Percentiles rank a stretch among this genome's conserved stretches.
Evolutionary conservation across 2,888 invertebrate genomes (phyloP).

Genomic region (Ommatoiulus sabulosus): DNA sequence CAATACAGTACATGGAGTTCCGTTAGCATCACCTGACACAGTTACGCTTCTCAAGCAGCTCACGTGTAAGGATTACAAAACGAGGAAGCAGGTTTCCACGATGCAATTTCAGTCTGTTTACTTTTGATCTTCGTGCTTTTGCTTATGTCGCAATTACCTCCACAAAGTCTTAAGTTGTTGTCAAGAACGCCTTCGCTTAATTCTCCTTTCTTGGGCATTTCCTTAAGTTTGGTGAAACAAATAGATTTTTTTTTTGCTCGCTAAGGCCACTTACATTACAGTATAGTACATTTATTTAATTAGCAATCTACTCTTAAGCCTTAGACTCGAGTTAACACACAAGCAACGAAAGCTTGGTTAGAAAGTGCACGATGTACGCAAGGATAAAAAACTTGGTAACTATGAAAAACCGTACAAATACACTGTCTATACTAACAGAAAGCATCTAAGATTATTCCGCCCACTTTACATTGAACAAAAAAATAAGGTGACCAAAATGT

Average conservation of each 20-base stretch:
- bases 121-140: constrained; percentile 1
- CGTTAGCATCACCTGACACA: not conserved
- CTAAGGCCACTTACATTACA: not conserved
- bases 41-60: not conserved
- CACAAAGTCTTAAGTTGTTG: not conserved
- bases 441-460: too few relatives aligned
- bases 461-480: too few relatives aligned
- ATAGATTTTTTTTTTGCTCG: not conserved
- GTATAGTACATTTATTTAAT: too few relatives aligned
- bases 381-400: too few relatives aligned
- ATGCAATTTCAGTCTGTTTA: constrained; percentile 40
- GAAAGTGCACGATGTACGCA: too few relatives aligned
- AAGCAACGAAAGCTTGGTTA: too few relatives aligned
- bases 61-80: not conserved
- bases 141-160: constrained; percentile 21
- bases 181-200: not conserved
- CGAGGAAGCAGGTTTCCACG: not conserved
- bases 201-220: not conserved
- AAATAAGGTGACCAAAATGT: too few relatives aligned
- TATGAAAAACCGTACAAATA: too few relatives aligned
- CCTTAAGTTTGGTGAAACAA: not conserved
- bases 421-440: too few relatives aligned
- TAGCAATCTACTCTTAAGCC: too few relatives aligned
- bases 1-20: too few relatives aligned
- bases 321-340: too few relatives aligned